A percentile compares a stretch with the other conserved stretches of the same genome.
These are phyloP conservation scores for Adoxophyes honmai DNA, from an alignment of 1,140 invertebrate species.

Conservation along the genomic window DNA sequence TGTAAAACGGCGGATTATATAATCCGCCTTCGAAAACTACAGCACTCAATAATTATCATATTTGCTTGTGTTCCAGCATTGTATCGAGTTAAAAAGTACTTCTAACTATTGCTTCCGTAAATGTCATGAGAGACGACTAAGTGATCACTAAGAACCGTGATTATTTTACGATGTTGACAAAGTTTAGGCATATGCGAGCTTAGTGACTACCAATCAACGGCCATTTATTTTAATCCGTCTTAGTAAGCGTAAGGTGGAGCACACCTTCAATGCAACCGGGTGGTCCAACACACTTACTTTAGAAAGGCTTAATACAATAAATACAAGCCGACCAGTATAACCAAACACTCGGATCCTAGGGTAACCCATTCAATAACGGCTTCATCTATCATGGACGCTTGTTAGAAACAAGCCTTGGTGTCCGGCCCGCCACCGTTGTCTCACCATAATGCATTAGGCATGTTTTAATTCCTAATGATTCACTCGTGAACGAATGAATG, in stretches of 20 bases:
- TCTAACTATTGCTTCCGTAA: too few relatives aligned
- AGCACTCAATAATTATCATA: too few relatives aligned
- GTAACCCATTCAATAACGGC: neutral
- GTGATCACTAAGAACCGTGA: too few relatives aligned
- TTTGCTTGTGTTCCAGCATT: too few relatives aligned
- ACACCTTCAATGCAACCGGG: constrained; percentile 27
- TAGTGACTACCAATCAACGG: too few relatives aligned
- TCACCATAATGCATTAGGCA: constrained; percentile 34
- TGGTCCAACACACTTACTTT: constrained; percentile 34
- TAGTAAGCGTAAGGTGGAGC: constrained; percentile 23
- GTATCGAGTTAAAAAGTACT: too few relatives aligned
- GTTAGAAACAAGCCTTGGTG: constrained; percentile 30
- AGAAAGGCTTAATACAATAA: constrained; percentile 39
- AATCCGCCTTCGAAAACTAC: too few relatives aligned
- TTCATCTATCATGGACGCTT: neutral
- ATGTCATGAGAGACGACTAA: too few relatives aligned
- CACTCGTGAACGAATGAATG: constrained; percentile 25
- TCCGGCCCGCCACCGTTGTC: constrained; percentile 29
- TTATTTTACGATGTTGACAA: too few relatives aligned
- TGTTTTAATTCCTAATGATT: constrained; percentile 34
- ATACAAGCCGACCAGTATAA: constrained; percentile 22
- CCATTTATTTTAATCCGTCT: constrained; percentile 8
- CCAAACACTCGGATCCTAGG: neutral
- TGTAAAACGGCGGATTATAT: too few relatives aligned
- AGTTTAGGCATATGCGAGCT: too few relatives aligned